Base-by-base conservation (phyloP, 2,888 invertebrate genomes). In the Phyllotreta cruciferae region DNA sequence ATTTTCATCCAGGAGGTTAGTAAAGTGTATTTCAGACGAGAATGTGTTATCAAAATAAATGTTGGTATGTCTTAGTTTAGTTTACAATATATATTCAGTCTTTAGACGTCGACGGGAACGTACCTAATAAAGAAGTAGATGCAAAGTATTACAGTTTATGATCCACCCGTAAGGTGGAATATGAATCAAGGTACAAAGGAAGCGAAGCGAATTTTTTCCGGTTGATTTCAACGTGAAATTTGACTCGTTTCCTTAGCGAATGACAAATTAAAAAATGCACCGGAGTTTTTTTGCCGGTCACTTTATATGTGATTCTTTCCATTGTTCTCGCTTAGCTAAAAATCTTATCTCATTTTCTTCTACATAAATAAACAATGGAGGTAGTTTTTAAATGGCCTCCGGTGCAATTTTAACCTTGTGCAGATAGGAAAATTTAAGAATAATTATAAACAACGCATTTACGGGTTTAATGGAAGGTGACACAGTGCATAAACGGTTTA, bases 151-250 rank as follows among this genome's bases (percentile, higher is more conserved):
- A 63, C 66, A 62, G 64, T 62, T 64, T 69, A 69, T 66, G 66
- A 63, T 66, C 64, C 58, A 68, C 56, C 65, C 64, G 60, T 57
- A 24, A 52, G 57, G 56, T 64, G 66, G 69, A 65, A 66, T 69
- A 70, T 70, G 71, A 71, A 69, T 71, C 70, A 70, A 68, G 60
- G 58, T 62, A 63, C 58, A 69, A 70, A 70, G 69, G 70, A 70
- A 69, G 66, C 66, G 69, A 67, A 57, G 67, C 58, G 67, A 68
- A 67, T 66, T 68, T 70, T 63, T 67, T 68, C 63, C 67, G 70
- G 67, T 68, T 63, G 63, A 67, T 69, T 71, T 70, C 68, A 67
- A 70, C 24, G 24, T 24, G 4, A 24, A 24, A 24, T 24, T 24
- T 24, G 24, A 24, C 24, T 24, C 1, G 24, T 24, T 24, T 24